These are phyloP conservation scores for Ylistrum balloti DNA, from an alignment of 1,140 invertebrate species.

Conservation along the genomic window DNA sequence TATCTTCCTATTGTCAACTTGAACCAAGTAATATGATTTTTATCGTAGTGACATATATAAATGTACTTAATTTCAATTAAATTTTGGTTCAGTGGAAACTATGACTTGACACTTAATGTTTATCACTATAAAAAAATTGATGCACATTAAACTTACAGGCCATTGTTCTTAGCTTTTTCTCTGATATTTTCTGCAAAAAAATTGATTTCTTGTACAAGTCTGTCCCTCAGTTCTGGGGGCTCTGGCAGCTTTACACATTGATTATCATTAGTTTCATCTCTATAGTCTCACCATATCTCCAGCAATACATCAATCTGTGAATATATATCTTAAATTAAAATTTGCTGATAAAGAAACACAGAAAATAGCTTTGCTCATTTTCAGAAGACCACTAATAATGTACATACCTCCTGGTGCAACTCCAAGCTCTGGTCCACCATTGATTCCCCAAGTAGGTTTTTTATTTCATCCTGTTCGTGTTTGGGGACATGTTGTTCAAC, in stretches of 20 bases:
- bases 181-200: slow-evolving; percentile 75
- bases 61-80: no score
- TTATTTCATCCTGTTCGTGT: slow-evolving; percentile 78
- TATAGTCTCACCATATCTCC: slow-evolving; percentile 75
- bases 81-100: no score
- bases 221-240: slow-evolving; percentile 72
- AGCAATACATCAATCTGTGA: slow-evolving; percentile 71
- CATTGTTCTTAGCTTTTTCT: slow-evolving; percentile 72
- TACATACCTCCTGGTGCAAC: slow-evolving; percentile 77
- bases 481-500: slow-evolving; percentile 75
- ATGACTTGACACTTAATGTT: not conserved
- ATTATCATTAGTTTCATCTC: slow-evolving; percentile 66
- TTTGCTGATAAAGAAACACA: no score
- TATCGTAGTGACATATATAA: no score
- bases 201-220: slow-evolving; percentile 74
- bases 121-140: not conserved
- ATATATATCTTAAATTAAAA: not conserved
- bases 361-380: no score
- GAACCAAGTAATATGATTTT: no score
- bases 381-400: no score
- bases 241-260: slow-evolving; percentile 67
- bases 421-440: slow-evolving; percentile 79
- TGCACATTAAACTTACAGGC: slow-evolving; percentile 66
- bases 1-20: no score
- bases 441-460: slow-evolving; percentile 77